These are phyloP conservation scores for Drosophila trapezifrons DNA, from an alignment of 1,140 invertebrate species.

Conservation along the genomic window DNA sequence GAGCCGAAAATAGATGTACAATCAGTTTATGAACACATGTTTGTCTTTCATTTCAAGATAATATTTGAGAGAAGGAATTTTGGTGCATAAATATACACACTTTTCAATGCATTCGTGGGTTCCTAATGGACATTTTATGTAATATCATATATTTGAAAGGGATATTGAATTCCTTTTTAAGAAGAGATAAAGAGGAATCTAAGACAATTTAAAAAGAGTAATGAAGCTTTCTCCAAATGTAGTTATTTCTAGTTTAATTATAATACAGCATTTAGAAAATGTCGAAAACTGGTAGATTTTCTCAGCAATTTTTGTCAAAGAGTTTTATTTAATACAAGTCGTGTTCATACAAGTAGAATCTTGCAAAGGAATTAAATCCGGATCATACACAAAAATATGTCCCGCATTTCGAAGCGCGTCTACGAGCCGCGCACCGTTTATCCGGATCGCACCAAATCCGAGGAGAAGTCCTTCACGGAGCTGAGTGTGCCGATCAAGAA, in stretches of 20 bases:
- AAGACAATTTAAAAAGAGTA: too few species aligned
- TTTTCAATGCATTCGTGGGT: too few species aligned
- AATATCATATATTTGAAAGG: too few species aligned
- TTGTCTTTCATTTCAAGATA: neutral
- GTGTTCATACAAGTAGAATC: neutral
- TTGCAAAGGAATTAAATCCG: neutral
- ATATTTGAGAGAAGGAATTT: too few species aligned
- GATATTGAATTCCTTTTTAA: too few species aligned
- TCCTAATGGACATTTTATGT: too few species aligned
- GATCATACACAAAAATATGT: constrained; percentile 44
- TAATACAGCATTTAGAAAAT: too few species aligned
- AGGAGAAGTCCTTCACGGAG: constrained; percentile 55
- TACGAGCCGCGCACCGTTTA: constrained; percentile 62
- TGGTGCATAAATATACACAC: too few species aligned
- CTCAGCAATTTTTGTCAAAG: constrained; percentile 5
- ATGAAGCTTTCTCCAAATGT: too few species aligned
- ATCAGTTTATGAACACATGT: neutral
- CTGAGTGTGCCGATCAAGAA: constrained; percentile 57
- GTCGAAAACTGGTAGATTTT: too few species aligned
- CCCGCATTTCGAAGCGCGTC: constrained; percentile 57
- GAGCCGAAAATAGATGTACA: neutral
- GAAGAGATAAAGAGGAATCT: too few species aligned
- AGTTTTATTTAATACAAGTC: neutral
- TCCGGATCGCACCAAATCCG: constrained; percentile 62
- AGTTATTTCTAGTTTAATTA: too few species aligned